Evolutionary conservation across 2,113 vertebrate species (phyloP), one percentile per base, ranked within the genome.

Genomic region (Paramisgurnus dabryanus): DNA sequence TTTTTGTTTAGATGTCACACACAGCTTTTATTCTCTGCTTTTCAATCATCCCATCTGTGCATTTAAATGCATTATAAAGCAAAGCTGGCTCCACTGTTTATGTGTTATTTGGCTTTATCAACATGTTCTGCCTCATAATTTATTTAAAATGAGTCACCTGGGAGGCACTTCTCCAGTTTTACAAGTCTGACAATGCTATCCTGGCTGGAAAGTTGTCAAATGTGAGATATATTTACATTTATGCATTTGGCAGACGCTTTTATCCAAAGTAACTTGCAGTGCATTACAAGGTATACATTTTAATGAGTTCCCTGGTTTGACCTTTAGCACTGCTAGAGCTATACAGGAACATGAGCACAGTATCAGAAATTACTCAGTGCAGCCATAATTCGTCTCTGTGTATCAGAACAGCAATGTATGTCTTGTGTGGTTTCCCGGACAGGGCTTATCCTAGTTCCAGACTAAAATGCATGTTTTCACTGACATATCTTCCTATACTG

Each of bases 61-160:
- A 57, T 72, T 72, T 74, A 41, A 57, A 74, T 73, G 70, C 17
- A 11, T 60, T 60, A 73, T 60, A 74, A 73, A 18, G 55, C 39
- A 45, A 74, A 55, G 6, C n/a, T 45, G 40, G 6, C 71, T 45
- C 55, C 60, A 18, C 17, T 45, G 55, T 74, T 45, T 45, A 58
- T 22, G 53, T 61, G 55, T 61, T 55, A 61, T 60, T 74, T 74
- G 55, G 71, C 71, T 74, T 60, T 61, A 74, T 60, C 71, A 74
- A 74, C 43, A 75, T 75, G 17, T 58, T 64, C 22, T 17, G 12
- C 43, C 40, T 49, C 41, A 61, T 64, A 49, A 64, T 75, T 64
- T 39, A 75, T 75, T 75, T 75, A 61, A 75, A 75, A 75, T 75
- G 58, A 63, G 57, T 75, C 73, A 49, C 73, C 73, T 64, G 60